phyloP scores from a whole-genome alignment of 2,797 vertebrate species.

The Cercopithecus petaurista region DNA sequence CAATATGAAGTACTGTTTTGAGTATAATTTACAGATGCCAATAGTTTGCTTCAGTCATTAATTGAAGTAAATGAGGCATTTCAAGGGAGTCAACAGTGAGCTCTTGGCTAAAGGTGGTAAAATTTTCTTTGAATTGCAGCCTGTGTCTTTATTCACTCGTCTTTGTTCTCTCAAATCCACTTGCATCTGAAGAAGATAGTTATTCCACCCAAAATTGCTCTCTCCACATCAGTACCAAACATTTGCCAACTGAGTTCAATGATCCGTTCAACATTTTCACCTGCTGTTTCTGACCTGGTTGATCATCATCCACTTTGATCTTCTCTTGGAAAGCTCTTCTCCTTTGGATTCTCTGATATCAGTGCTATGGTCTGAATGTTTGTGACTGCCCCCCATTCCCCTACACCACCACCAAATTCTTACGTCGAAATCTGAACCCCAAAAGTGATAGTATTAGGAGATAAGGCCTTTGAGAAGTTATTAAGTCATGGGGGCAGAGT shows the following conservation, averaged over 20 bases:
- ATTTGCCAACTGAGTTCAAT: neutral
- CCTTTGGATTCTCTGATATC: neutral
- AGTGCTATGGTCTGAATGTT: neutral
- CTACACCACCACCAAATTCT: neutral
- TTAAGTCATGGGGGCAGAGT: neutral
- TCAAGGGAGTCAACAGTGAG: neutral
- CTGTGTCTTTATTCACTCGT: neutral
- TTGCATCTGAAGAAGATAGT: neutral
- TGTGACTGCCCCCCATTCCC: neutral
- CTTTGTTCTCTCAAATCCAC: neutral
- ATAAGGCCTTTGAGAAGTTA: neutral
- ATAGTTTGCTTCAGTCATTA: slow-evolving; percentile 24
- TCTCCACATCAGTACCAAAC: neutral
- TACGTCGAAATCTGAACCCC: neutral
- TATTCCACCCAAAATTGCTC: neutral
- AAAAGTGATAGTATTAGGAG: neutral
- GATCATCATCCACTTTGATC: neutral
- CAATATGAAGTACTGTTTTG: slow-evolving; percentile 37
- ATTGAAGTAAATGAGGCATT: slow-evolving; percentile 22
- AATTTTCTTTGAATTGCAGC: neutral
- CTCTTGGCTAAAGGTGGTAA: neutral
- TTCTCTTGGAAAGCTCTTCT: neutral
- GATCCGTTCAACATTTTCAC: neutral
- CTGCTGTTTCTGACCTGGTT: neutral
- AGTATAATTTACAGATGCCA: slow-evolving; percentile 38